A percentile compares a stretch with the other conserved stretches of the same genome.
Conservation (phyloP, 2,113 vertebrate species). For the Serilophus lunatus region DNA sequence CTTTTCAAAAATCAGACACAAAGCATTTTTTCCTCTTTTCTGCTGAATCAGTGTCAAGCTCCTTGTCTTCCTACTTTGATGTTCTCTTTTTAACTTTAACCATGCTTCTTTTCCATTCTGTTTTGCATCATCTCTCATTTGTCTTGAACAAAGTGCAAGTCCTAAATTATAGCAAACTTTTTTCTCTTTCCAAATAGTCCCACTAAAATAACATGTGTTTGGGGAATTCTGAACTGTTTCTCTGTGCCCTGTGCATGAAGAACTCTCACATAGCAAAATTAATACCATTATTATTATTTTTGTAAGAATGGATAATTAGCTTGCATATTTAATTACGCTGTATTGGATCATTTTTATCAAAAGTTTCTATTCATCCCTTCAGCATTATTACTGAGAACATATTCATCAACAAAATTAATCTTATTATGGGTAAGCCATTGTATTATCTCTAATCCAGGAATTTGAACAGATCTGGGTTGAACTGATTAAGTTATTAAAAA, state of each 20-base stretch:
- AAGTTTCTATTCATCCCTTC: neutral
- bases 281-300: neutral
- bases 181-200: slow-evolving; percentile 37
- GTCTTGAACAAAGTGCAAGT: slow-evolving; percentile 30
- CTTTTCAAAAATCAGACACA: slow-evolving; percentile 5
- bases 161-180: slow-evolving; percentile 33
- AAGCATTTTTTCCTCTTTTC: slow-evolving; percentile 14
- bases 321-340: neutral
- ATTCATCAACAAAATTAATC: slow-evolving; percentile 10
- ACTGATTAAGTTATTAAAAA: neutral
- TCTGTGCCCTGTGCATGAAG: neutral
- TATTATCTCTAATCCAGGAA: neutral
- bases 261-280: neutral
- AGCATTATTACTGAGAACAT: neutral
- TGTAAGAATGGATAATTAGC: neutral
- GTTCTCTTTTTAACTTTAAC: slow-evolving; percentile 40
- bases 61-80: slow-evolving; percentile 24
- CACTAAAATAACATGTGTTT: neutral
- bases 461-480: neutral
- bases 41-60: slow-evolving; percentile 22
- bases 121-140: slow-evolving; percentile 47
- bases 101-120: slow-evolving; percentile 37
- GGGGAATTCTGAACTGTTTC: neutral
- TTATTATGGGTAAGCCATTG: slow-evolving; percentile 9
- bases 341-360: neutral